Base-by-base conservation (phyloP, 2,888 invertebrate genomes). In the Drosophila mercatorum region DNA sequence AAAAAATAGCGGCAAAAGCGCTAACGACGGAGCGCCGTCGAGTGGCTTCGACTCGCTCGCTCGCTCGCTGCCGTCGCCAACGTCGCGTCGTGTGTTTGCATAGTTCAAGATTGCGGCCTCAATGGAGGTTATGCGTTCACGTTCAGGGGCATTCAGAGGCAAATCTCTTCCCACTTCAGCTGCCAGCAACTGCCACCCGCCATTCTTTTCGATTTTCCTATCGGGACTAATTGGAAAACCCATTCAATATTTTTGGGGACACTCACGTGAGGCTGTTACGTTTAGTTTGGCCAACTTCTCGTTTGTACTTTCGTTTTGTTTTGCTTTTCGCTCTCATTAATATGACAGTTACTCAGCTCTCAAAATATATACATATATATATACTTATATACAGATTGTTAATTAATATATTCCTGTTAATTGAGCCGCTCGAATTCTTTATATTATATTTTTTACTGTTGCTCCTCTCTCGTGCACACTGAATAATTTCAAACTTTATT, bases 41-140 rank as follows among this genome's bases (percentile, higher is more conserved):
- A 58, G 28, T 55, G 66, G 44, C 57, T 57, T 22, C 44, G 57
- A 34, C 11, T 53, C 53, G 56, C 31, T 41, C 55, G 40, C 40
- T 53, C 26, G 40, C 40, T 53, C 26, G 46, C 11, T 11, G 44
- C 10, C 22, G 41, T 6, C 3, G 41, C 17, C 10, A 36, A n/a
- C 22, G 47, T 26, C 26, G n/a, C 34, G 49, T 41, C 26, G 52
- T 57, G 61, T 65, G 69, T 68, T 64, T 72, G 77, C 80, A 75
- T 81, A 89, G 91, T 91, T 91, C 90, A 90, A 92, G 91, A 92
- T 90, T 92, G 87, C 82, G 91, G 91, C 92, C 91, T 91, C 82
- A 89, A 79, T 90, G 88, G 91, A 90, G 92, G 92, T 92, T 92
- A 91, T 84, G 91, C 91, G 92, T 91, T 92, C 92, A 92, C 88